Base-by-base conservation (phyloP, 2,888 invertebrate species). In the Sinodicranocentrus sp. region DNA sequence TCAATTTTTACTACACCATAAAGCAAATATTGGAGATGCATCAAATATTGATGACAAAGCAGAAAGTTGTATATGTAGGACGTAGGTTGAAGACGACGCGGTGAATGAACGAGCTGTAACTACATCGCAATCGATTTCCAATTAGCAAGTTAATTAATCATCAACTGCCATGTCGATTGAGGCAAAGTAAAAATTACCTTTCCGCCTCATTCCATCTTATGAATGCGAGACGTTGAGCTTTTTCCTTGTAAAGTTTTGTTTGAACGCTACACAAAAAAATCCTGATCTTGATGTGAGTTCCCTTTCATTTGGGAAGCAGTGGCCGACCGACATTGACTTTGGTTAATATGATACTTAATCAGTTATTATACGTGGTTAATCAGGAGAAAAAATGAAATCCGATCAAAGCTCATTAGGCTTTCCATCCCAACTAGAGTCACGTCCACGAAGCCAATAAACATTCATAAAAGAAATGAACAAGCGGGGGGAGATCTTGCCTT, bases 401-500 rank as follows among this genome's bases (percentile, higher is more conserved):
- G 75, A 75, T 75, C 75, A 63, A 75, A 75, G 75, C 75, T 75
- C 75, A 75, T 75, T 75, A 75, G 59, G 65, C 25, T 44, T 52
- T 63, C n/a, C 3, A 10, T 57, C 54, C 44, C 43, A 48, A 43
- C 26, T 19, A 52, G 15, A 48, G 52, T 52, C 70, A 70, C 70
- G 70, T 70, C 43, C 19, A 67, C 13, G 26, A 26, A 39, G 28
- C 52, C 52, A 52, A 52, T 44, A 44, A 44, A 44, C 44, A 44
- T 44, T 44, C n/a, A n/a, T n/a, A n/a, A n/a, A n/a, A n/a, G 44
- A 44, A 44, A n/a, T n/a, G 44, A 44, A 44, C n/a, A n/a, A n/a
- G n/a, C n/a, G n/a, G n/a, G n/a, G n/a, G n/a, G n/a, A 44, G 15
- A 44, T 44, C 44, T n/a, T 44, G 44, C n/a, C n/a, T n/a, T n/a